These are phyloP conservation scores for Gastrophryne carolinensis DNA, from an alignment of 2,797 vertebrate species.

Conservation along the genomic window DNA sequence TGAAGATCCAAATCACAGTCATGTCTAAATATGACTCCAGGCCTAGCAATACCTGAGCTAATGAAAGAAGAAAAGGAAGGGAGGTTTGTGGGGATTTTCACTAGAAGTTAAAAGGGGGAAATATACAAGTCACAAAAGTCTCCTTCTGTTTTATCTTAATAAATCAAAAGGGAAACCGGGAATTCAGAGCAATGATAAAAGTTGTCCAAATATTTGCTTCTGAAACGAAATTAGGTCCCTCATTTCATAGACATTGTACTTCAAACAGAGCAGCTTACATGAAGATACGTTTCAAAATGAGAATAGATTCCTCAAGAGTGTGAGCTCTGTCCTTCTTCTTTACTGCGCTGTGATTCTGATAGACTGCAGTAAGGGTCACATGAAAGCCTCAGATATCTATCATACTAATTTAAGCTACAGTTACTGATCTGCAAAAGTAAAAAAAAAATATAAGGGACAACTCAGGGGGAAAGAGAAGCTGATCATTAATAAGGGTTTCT, in stretches of 20 bases:
- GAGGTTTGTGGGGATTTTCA: background rate
- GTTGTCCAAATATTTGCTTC: slow-evolving; percentile 30
- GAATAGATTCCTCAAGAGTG: background rate
- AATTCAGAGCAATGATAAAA: slow-evolving; percentile 31
- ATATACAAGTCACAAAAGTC: slow-evolving; percentile 1
- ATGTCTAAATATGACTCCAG: background rate
- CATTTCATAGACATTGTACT: slow-evolving; percentile 4
- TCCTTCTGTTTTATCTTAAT: background rate
- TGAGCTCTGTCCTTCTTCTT: too few species aligned
- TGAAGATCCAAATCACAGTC: background rate
- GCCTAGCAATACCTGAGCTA: background rate
- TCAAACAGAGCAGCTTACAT: slow-evolving; percentile 8
- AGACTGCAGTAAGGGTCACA: too few species aligned
- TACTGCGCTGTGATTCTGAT: too few species aligned
- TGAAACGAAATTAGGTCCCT: slow-evolving; percentile 21
- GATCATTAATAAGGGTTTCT: too few species aligned
- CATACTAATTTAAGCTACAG: too few species aligned
- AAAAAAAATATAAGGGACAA: too few species aligned
- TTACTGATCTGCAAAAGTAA: too few species aligned
- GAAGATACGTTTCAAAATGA: background rate
- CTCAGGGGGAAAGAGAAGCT: too few species aligned
- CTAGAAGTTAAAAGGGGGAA: background rate
- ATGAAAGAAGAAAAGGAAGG: background rate
- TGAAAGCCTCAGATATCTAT: too few species aligned
- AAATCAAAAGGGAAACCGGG: slow-evolving; percentile 27